phyloP scores from a whole-genome alignment of 1,140 invertebrate genomes.

The Colletes latitarsis region DNA sequence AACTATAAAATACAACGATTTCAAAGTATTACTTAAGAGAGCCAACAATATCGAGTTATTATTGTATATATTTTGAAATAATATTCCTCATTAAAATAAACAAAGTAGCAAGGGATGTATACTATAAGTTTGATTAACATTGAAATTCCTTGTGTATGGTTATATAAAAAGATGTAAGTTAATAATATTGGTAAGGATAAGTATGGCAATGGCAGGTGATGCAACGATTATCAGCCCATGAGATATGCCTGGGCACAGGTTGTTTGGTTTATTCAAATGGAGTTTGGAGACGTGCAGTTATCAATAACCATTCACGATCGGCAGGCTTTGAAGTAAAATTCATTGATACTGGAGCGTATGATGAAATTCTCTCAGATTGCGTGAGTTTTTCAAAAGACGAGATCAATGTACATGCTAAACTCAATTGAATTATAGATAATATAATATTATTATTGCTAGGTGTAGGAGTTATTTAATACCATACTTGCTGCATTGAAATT shows the following conservation, averaged over 20 bases:
- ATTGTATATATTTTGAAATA: not conserved
- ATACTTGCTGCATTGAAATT: slow-evolving; percentile 43
- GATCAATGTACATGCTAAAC: slow-evolving; percentile 36
- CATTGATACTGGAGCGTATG: slow-evolving; percentile 82
- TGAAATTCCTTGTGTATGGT: slow-evolving; percentile 18
- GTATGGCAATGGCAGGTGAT: slow-evolving; percentile 77
- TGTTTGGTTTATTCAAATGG: slow-evolving; percentile 75
- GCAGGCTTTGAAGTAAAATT: slow-evolving; percentile 75
- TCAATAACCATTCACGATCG: slow-evolving; percentile 70
- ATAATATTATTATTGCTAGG: slow-evolving; percentile 21
- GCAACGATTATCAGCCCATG: slow-evolving; percentile 71
- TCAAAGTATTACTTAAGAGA: not conserved
- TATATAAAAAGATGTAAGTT: slow-evolving; percentile 25
- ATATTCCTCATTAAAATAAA: not conserved
- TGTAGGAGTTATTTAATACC: slow-evolving; percentile 47
- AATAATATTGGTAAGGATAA: slow-evolving; percentile 62
- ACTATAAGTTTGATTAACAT: slow-evolving; percentile 1
- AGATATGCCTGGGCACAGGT: slow-evolving; percentile 76
- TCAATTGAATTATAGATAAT: slow-evolving; percentile 7
- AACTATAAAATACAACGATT: not conserved
- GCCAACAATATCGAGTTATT: not conserved
- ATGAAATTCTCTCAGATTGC: slow-evolving; percentile 73
- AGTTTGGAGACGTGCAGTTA: slow-evolving; percentile 76
- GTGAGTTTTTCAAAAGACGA: slow-evolving; percentile 71
- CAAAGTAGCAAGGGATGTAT: not conserved